Evolutionary conservation across 2,113 vertebrate species (phyloP).

Genomic region (Montifringilla adamsi): DNA sequence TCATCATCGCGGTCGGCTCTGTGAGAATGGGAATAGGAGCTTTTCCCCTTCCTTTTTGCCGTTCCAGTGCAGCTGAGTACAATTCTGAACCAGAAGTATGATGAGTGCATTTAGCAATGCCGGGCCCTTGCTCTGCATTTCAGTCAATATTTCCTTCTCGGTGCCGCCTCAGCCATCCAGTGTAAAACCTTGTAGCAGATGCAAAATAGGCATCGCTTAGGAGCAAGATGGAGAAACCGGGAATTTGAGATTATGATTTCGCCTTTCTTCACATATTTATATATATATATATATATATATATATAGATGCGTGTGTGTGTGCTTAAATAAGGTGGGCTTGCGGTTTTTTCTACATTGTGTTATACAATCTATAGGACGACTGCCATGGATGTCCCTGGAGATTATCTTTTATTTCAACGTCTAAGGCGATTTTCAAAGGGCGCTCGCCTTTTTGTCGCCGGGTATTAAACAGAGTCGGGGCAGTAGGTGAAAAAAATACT

Average conservation of each 20-base stretch:
- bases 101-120: not conserved
- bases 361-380: not conserved
- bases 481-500: not conserved
- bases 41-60: not conserved
- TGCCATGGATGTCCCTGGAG: not conserved
- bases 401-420: constrained; percentile 23
- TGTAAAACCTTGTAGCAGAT: constrained; percentile 18
- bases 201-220: constrained; percentile 26
- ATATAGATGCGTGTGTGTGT: not conserved
- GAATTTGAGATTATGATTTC: not conserved
- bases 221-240: not conserved
- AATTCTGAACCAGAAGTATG: not conserved
- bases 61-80: not conserved
- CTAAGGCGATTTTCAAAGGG: constrained; percentile 27
- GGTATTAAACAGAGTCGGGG: not conserved
- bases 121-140: not conserved
- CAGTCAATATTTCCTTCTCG: constrained; percentile 1
- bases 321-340: not conserved
- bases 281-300: not conserved
- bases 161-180: constrained; percentile 9
- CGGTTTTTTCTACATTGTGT: not conserved
- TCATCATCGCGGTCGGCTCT: not conserved
- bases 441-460: not conserved
- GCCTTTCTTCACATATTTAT: not conserved
- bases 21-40: not conserved